Percentiles rank a stretch among this genome's conserved stretches.
These are phyloP conservation scores for Amaurobius ferox DNA, from an alignment of 2,888 invertebrate genomes.

Conservation along the genomic window DNA sequence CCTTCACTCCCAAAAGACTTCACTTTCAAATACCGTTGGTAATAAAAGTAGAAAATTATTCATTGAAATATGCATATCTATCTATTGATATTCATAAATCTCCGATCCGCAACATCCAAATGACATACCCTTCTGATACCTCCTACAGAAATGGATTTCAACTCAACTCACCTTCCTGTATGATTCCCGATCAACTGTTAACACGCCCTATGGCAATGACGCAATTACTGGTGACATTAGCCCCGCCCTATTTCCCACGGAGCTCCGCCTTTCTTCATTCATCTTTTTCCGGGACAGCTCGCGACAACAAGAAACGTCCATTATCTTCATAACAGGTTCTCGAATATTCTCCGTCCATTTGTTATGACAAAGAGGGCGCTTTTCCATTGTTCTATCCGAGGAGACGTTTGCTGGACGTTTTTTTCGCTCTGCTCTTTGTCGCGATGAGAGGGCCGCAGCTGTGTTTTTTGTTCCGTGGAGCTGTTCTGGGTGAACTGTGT, in stretches of 20 bases:
- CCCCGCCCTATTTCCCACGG: slow-evolving; percentile 45
- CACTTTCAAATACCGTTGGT: too few species aligned
- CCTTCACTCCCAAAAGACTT: too few species aligned
- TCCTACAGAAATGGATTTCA: neutral
- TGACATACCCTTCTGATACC: neutral
- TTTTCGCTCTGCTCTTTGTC: neutral
- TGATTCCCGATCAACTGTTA: slow-evolving; percentile 16
- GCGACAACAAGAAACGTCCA: slow-evolving; percentile 63
- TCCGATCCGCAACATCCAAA: too few species aligned
- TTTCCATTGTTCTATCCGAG: slow-evolving; percentile 6
- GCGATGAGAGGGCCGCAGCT: slow-evolving; percentile 3
- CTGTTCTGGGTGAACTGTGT: neutral
- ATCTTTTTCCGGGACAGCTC: slow-evolving; percentile 33
- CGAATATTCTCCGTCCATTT: slow-evolving; percentile 58
- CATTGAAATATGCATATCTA: too few species aligned
- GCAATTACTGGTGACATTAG: slow-evolving; percentile 66
- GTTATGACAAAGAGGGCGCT: slow-evolving; percentile 51
- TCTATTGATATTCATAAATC: too few species aligned
- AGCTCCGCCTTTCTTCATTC: slow-evolving; percentile 65
- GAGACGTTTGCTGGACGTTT: neutral
- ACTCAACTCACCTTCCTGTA: slow-evolving; percentile 3
- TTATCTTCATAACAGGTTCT: slow-evolving; percentile 62
- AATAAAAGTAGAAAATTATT: too few species aligned
- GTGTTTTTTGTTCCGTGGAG: neutral
- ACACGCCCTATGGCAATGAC: slow-evolving; percentile 60